These are phyloP conservation scores for Blastobasis lacticolella DNA, from an alignment of 2,888 invertebrate genomes.

Conservation along the genomic window DNA sequence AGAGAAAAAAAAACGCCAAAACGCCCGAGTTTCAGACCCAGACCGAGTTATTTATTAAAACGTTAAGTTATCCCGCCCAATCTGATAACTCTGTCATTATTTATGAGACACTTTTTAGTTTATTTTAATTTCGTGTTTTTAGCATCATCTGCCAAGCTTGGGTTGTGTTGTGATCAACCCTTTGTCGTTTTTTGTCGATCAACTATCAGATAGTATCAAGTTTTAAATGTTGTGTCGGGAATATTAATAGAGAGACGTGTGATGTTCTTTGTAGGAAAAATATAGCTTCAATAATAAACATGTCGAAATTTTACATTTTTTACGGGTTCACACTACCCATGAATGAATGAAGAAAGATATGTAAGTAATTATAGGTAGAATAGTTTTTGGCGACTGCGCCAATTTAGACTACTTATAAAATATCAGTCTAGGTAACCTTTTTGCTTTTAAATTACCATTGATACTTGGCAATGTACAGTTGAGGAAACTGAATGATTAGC, in stretches of 20 bases:
- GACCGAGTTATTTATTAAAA: constrained; percentile 59
- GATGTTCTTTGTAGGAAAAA: too few relatives aligned
- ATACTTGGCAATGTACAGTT: too few relatives aligned
- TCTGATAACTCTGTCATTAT: constrained; percentile 51
- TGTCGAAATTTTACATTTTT: too few relatives aligned
- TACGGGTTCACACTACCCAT: too few relatives aligned
- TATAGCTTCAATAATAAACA: too few relatives aligned
- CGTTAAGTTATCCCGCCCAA: constrained; percentile 52
- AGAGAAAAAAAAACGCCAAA: constrained; percentile 39
- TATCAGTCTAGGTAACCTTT: too few relatives aligned
- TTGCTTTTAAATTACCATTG: too few relatives aligned
- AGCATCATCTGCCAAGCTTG: constrained; percentile 27
- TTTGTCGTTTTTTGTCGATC: constrained; percentile 17
- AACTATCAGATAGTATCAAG: constrained; percentile 14
- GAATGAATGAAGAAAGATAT: too few relatives aligned
- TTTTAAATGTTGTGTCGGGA: constrained; percentile 13
- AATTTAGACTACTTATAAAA: too few relatives aligned
- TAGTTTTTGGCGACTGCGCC: too few relatives aligned
- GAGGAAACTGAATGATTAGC: too few relatives aligned
- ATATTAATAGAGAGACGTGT: constrained; percentile 16
- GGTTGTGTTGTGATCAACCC: constrained; percentile 12
- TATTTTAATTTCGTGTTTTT: constrained; percentile 32
- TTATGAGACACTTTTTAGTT: constrained; percentile 37
- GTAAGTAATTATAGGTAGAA: too few relatives aligned
- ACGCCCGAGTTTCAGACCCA: constrained; percentile 25